A percentile compares a stretch with the other conserved stretches of the same genome.
These are phyloP conservation scores for Oophaga pumilio DNA, from an alignment of 2,113 vertebrate genomes.

Conservation along the genomic window DNA sequence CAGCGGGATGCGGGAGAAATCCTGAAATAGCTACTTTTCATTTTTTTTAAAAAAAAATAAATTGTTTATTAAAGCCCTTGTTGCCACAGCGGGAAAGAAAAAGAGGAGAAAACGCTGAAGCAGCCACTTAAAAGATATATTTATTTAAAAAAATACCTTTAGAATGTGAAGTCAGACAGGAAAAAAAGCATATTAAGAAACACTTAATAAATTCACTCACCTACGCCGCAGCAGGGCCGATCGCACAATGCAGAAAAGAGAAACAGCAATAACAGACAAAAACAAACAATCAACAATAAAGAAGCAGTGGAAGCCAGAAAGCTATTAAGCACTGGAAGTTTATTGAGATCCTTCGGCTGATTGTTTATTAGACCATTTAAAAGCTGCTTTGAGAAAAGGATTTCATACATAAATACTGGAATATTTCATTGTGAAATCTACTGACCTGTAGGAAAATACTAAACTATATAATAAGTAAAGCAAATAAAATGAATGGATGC, in stretches of 20 bases:
- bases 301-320: slow-evolving; percentile 5
- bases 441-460: background rate
- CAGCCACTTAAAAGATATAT: slow-evolving; percentile 66
- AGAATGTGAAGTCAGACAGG: slow-evolving; percentile 52
- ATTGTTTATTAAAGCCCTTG: slow-evolving; percentile 67
- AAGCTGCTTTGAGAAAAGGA: background rate
- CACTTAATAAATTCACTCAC: slow-evolving; percentile 66
- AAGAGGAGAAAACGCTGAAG: slow-evolving; percentile 63
- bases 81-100: slow-evolving; percentile 67
- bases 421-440: background rate
- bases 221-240: slow-evolving; percentile 59
- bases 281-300: slow-evolving; percentile 57
- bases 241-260: slow-evolving; percentile 43
- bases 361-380: background rate
- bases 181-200: slow-evolving; percentile 61
- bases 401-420: background rate
- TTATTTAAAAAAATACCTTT: slow-evolving; percentile 63
- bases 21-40: slow-evolving; percentile 63
- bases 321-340: background rate
- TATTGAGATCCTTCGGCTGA: background rate
- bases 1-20: slow-evolving; percentile 61
- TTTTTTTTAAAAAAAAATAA: slow-evolving; percentile 48
- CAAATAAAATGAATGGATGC: background rate
- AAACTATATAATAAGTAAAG: background rate
- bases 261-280: slow-evolving; percentile 58